Percentiles rank a stretch among this genome's conserved stretches.
Conservation (phyloP, 1,140 invertebrate genomes). For the Listronotus bonariensis region DNA sequence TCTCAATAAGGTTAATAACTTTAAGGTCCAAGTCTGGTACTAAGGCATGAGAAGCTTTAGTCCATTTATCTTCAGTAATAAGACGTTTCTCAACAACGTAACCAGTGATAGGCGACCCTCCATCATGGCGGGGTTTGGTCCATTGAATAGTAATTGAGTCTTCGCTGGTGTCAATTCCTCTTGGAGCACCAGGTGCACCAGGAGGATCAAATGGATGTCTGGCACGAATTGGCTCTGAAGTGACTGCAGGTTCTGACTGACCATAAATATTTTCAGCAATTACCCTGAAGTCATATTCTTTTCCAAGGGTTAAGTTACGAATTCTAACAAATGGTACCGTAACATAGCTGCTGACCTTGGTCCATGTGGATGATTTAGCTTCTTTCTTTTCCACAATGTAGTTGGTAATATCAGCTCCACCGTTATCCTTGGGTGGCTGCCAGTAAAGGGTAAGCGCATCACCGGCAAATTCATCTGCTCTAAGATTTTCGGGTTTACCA, state of each 20-base stretch:
- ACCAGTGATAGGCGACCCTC: constrained; percentile 87
- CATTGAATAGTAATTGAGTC: constrained; percentile 94
- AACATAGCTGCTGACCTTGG: constrained; percentile 90
- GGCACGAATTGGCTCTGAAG: constrained; percentile 86
- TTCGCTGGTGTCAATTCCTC: constrained; percentile 84
- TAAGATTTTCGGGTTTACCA: constrained; percentile 81
- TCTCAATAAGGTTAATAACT: constrained; percentile 88
- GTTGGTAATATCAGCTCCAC: constrained; percentile 93
- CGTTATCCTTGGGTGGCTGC: constrained; percentile 95
- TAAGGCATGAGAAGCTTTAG: constrained; percentile 81
- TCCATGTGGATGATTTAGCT: constrained; percentile 79
- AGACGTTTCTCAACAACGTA: constrained; percentile 93
- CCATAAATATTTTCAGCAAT: constrained; percentile 98
- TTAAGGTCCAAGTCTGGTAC: constrained; percentile 81
- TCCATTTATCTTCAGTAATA: constrained; percentile 89
- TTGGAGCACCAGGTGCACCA: constrained; percentile 84
- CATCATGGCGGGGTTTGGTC: constrained; percentile 92
- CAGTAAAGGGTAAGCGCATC: constrained; percentile 94
- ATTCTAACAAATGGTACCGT: constrained; percentile 86
- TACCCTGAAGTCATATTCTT: constrained; percentile 96
- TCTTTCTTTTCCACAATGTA: constrained; percentile 97
- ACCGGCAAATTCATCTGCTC: constrained; percentile 92
- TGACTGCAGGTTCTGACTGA: constrained; percentile 87
- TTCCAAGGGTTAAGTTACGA: constrained; percentile 87
- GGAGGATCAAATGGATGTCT: constrained; percentile 95